Evolutionary conservation across 30 jellyfish, hydroid and myxozoan genomes (phyloP), one percentile per base, ranked within the genome.

Genomic region (Turritopsis dohrnii): DNA sequence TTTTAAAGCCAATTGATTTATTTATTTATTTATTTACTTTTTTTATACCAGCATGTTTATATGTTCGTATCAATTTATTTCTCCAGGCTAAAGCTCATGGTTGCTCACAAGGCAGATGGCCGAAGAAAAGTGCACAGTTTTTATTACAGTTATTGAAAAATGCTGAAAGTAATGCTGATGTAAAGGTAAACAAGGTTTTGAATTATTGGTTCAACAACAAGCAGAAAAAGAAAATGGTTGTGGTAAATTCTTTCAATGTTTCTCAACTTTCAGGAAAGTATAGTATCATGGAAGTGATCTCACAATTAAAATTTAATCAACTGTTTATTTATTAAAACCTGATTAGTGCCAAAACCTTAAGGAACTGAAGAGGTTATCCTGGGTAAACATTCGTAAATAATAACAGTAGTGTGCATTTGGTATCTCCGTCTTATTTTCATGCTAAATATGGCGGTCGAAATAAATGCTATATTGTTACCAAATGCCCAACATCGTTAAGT

Each of bases 141-240:
- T 85, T 95, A 31, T 73, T 90, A 76, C 96, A 95, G 84, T 96
- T 95, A 28, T 71, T 95, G 83, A 90, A 95, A 71, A 95, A 95
- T 91, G 98, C 98, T 4, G 99, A 95, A 81, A 89, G 96, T 92
- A 90, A 90, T 85, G 99, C 99, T 16, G 99, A 95, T 81, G 95
- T 90, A 5, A 90, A 88, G 99, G 99, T 95, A 79, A 41, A 13
- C n/a, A n/a, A 41, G 60, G 9, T 41, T 41, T n/a, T n/a, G n/a
- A n/a, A n/a, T n/a, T n/a, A n/a, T n/a, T n/a, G n/a, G n/a, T n/a
- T n/a, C n/a, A n/a, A n/a, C n/a, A n/a, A 41, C 60, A 41, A 41
- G 9, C 60, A 13, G 13, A 3, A 41, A 41, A 41, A 3, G 13
- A 41, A 41, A 41, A 41, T 41, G 5, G 60, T 41, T 41, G 60